phyloP scores from a whole-genome alignment of 2,797 vertebrate species.

The Leptoclinus maculatus region DNA sequence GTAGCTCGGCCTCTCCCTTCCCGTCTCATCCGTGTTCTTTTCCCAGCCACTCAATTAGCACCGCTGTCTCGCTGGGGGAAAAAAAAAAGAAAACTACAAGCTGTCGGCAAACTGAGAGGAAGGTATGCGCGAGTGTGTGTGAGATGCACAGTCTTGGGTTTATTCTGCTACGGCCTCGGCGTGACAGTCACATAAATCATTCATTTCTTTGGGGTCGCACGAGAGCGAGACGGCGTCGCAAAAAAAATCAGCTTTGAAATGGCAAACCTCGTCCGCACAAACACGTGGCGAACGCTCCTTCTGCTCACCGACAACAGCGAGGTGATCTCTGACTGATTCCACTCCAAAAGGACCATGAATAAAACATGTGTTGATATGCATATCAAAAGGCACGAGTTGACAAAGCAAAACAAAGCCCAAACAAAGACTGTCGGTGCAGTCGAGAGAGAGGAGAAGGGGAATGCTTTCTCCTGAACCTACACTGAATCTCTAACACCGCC shows the following conservation, averaged over 20 bases:
- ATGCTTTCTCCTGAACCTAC: conserved; percentile 65
- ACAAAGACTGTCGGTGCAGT: conserved; percentile 68
- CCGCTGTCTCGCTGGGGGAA: conserved; percentile 41
- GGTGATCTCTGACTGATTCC: conserved; percentile 70
- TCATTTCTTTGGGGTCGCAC: conserved; percentile 59
- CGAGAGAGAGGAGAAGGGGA: conserved; percentile 48
- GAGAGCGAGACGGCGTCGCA: conserved; percentile 44
- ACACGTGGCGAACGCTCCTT: conserved; percentile 31
- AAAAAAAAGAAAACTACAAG: conserved; percentile 26
- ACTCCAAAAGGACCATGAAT: conserved; percentile 77
- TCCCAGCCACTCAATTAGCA: conserved; percentile 73
- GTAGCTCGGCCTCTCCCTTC: conserved; percentile 42
- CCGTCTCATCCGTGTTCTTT: conserved; percentile 56
- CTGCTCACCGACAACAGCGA: conserved; percentile 59
- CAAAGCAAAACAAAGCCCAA: conserved; percentile 80
- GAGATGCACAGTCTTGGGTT: conserved; percentile 30
- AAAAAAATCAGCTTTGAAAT: conserved; percentile 64
- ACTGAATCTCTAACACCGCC: conserved; percentile 80
- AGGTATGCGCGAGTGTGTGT: conserved; percentile 13
- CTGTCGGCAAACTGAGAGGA: conserved; percentile 57
- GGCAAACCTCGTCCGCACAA: conserved; percentile 35
- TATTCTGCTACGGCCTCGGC: conserved; percentile 43
- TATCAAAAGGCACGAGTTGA: conserved; percentile 80
- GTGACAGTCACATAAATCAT: conserved; percentile 75
- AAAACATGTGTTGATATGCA: conserved; percentile 85